Evolutionary conservation across 2,797 vertebrate species (phyloP).

Genomic region (Poeciliopsis turneri): DNA sequence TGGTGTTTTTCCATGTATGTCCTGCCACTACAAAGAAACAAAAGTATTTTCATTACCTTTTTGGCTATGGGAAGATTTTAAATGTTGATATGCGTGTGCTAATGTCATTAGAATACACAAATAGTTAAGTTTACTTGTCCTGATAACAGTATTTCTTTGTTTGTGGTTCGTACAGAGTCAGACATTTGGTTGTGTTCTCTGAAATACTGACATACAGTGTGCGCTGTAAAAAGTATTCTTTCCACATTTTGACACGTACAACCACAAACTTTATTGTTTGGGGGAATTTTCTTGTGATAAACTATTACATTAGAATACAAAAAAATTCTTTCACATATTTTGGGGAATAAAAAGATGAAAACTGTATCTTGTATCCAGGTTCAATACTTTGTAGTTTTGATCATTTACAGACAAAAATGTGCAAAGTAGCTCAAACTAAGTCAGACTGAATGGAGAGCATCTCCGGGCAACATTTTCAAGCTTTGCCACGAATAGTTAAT

Average conservation of each 20-base stretch:
- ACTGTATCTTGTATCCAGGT: background rate
- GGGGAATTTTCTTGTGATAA: background rate
- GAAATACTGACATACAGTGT: background rate
- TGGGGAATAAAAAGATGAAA: background rate
- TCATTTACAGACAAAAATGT: background rate
- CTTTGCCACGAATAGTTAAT: background rate
- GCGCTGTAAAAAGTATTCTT: background rate
- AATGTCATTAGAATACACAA: background rate
- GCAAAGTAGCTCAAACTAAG: background rate
- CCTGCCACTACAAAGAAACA: background rate
- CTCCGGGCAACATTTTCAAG: background rate
- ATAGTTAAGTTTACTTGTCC: background rate
- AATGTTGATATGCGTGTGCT: background rate
- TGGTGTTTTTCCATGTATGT: constrained; percentile 3
- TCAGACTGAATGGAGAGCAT: background rate
- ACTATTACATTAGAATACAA: background rate
- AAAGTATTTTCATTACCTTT: background rate
- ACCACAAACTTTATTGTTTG: background rate
- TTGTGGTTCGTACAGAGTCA: background rate
- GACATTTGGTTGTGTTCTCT: background rate
- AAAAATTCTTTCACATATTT: background rate
- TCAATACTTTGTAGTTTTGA: background rate
- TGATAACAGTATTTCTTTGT: background rate
- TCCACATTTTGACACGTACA: background rate
- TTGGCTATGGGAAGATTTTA: background rate